A percentile compares a stretch with the other conserved stretches of the same genome.
Conservation (phyloP, 2,797 vertebrate genomes). For the Sphenopsis melanotis region DNA sequence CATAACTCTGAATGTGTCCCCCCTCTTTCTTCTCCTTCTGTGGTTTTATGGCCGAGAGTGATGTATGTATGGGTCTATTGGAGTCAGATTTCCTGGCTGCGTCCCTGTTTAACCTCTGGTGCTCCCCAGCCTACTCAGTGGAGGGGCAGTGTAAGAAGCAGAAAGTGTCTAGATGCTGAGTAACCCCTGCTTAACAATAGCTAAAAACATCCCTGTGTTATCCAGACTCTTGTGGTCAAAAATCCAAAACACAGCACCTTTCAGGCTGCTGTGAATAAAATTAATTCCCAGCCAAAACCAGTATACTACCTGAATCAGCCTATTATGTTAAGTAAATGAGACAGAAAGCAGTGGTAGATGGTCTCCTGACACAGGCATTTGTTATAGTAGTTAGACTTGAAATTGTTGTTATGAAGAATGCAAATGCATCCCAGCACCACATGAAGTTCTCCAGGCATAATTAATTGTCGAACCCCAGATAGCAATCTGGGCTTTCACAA, state of each 20-base stretch:
- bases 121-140: fast-evolving
- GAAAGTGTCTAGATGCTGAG: neutral
- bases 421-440: neutral
- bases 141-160: neutral
- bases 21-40: neutral
- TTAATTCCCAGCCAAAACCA: neutral
- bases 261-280: neutral
- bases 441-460: neutral
- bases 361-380: neutral
- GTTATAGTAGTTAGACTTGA: neutral
- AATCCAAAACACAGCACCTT: neutral
- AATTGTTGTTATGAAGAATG: neutral
- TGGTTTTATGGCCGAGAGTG: neutral
- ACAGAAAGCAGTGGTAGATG: neutral
- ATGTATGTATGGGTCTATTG: fast-evolving
- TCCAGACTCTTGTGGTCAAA: neutral
- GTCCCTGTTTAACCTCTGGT: neutral
- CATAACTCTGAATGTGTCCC: fast-evolving
- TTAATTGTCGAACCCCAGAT: neutral
- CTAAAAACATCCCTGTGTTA: neutral
- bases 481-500: neutral
- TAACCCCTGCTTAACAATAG: neutral
- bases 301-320: neutral
- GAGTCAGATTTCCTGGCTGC: neutral
- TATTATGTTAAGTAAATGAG: neutral